Base-by-base conservation (phyloP, 2,113 vertebrate genomes). In the Numenius arquata region DNA sequence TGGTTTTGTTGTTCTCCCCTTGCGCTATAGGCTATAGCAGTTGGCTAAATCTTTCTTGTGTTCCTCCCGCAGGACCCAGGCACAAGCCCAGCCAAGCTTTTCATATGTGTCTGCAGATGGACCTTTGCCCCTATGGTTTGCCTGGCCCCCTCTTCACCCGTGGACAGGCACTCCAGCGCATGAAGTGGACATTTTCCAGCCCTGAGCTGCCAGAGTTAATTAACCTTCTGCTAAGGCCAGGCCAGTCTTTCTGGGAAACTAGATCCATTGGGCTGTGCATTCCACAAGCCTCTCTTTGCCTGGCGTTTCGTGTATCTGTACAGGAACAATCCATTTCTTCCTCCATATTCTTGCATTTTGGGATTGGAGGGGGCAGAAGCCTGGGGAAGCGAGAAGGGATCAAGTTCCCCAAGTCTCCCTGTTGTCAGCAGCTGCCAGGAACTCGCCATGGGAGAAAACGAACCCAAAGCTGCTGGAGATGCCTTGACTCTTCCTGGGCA, bases 151-250 rank as follows among this genome's bases (percentile, higher is more conserved):
- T 96, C 73, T 95, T 90, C 94, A 95, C 81, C 92, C 91, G 2
- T 85, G 93, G 94, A 82, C 81, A 94, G 77, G 87, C 90, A 70
- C 92, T 89, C 23, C 34, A 66, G 55, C 88, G 89, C 86, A 93
- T 26, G 67, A 93, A 92, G 94, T 85, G 93, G 93, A 96, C 55
- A 38, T 92, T 96, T 95, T 96, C 96, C 96, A 95, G 81, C 95
- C 71, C 93, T 88, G 84, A 95, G 87, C 96, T 96, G 96, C 94
- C 96, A 94, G 84, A 97, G 48, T 96, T 95, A 96, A 97, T 96
- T 97, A 96, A 95, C 93, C 91, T 86, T 92, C 87, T 71, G 66
- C 81, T 97, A 87, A 85, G 91, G 77, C 94, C 58, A 70, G 91
- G 50, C 94, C 84, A 89, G 74, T 88, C 89, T 91, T 97, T 97